Evolutionary conservation across 2,113 vertebrate species (phyloP), one percentile per base, ranked within the genome.

Genomic region (Triplophysa tibetana): DNA sequence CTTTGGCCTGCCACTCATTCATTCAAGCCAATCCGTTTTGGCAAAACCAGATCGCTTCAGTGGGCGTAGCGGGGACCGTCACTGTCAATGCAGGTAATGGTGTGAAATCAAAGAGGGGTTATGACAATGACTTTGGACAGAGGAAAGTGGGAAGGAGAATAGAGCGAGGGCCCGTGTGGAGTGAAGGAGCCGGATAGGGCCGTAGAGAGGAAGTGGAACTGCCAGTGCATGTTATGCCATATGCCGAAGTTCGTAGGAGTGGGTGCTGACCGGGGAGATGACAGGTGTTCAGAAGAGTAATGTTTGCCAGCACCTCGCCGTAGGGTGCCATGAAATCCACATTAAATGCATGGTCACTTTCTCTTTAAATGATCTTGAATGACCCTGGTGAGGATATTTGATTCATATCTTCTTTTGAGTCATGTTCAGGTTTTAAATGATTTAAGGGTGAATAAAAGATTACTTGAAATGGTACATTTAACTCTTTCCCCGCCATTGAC

Each of bases 161-260:
- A 24, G 52, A 24, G 26, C 65, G 69, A 38, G 60, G 61, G 66
- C 62, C 69, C 26, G 23, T 78, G 70, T 84, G 77, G 79, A 86
- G 63, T 63, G 64, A 12, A 74, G 80, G 87, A 88, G 88, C 82
- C 85, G 81, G 85, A 75, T 74, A 87, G 81, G 84, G 68, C 69
- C 77, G 86, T 78, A 85, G 90, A 89, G 63, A 92, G 94, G 94
- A 94, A 94, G 89, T 85, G 72, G 84, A 70, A 13, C 60, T 94
- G 94, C 93, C 94, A 96, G 90, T 90, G 91, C 87, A 89, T 86
- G 83, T 84, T 65, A 77, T 74, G 87, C 89, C 89, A 91, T 93
- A 90, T 93, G 91, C 86, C 88, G 82, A 38, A 41, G 79, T 84
- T 52, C 79, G 64, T 80, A 80, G 86, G 69, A 84, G 54, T 0